Evolutionary conservation across 2,113 vertebrate species (phyloP), one percentile per base, ranked within the genome.

Genomic region (Chaetops frenatus): DNA sequence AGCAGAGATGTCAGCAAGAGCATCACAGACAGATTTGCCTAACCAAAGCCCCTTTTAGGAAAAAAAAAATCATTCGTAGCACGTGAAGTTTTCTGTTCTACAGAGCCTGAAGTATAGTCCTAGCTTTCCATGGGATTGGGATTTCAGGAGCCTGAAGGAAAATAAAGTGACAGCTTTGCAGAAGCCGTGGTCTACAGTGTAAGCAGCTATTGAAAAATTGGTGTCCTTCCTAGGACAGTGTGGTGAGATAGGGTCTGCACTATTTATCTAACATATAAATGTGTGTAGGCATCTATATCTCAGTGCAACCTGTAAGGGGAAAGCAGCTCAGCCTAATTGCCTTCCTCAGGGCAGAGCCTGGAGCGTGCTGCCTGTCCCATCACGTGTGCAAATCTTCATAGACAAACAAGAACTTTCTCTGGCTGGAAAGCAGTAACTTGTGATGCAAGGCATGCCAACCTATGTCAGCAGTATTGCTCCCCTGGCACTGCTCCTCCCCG

Each of bases 401-500:
- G 4, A 81, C 88, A 94, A 92, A 86, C 79, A 96, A 83, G 80
- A 93, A 60, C 89, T 85, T 96, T 94, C 69, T 94, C 79, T 76
- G 91, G 67, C 74, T 92, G 66, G 72, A 70, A 61, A 85, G 73
- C 86, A 95, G 88, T 78, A 76, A 81, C 72, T 95, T 94, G 82
- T 21, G 87, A 64, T 61, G 57, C 66, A 83, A 64, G 93, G 44
- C 95, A 73, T 87, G 89, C 90, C 95, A 93, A 17, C 11, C 15
- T 86, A 65, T 88, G 81, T 81, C 79, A 92, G 80, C 92, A 81
- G 36, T 76, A 88, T 92, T 91, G 86, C 72, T 87, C 57, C 74
- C 82, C 91, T 96, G 92, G 92, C 86, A 86, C 48, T n/a, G 56
- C 73, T 96, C 94, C 90, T 95, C 83, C 78, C 73, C 79, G 64